Evolutionary conservation across 2,797 vertebrate genomes (phyloP).

Genomic region (Trachops cirrhosus): DNA sequence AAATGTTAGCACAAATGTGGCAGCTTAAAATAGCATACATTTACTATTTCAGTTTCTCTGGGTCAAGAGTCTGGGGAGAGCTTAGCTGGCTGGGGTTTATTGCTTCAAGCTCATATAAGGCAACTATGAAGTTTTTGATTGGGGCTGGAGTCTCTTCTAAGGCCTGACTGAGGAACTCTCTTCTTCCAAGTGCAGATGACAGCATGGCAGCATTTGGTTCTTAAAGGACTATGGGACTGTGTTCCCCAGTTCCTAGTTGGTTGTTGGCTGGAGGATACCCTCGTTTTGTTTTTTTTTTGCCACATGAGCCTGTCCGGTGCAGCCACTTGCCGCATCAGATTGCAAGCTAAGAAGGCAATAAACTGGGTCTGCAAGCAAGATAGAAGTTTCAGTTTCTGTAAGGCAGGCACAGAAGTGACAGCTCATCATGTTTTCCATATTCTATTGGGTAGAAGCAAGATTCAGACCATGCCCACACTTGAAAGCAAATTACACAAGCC

Average conservation of each 20-base stretch:
- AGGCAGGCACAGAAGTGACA: not conserved
- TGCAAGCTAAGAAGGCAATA: not conserved
- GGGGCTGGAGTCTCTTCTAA: not conserved
- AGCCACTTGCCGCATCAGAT: not conserved
- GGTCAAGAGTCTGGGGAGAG: not conserved
- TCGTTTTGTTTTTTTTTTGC: not conserved
- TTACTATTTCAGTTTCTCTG: not conserved
- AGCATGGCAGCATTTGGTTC: not conserved
- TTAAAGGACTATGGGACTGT: not conserved
- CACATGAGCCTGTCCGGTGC: not conserved
- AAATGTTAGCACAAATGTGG: not conserved
- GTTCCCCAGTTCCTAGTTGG: not conserved
- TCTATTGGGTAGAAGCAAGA: not conserved
- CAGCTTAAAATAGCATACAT: not conserved
- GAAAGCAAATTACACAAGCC: not conserved
- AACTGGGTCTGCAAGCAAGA: not conserved
- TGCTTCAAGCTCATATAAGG: not conserved
- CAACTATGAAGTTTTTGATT: not conserved
- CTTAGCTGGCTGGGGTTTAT: not conserved
- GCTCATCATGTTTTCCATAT: not conserved
- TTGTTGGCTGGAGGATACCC: not conserved
- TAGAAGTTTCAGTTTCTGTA: not conserved
- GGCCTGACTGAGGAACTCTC: not conserved
- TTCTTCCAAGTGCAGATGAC: not conserved
- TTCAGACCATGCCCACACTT: not conserved